Evolutionary conservation across 2,113 vertebrate genomes (phyloP), one percentile per base, ranked within the genome.

Genomic region (Rhinogobius similis): DNA sequence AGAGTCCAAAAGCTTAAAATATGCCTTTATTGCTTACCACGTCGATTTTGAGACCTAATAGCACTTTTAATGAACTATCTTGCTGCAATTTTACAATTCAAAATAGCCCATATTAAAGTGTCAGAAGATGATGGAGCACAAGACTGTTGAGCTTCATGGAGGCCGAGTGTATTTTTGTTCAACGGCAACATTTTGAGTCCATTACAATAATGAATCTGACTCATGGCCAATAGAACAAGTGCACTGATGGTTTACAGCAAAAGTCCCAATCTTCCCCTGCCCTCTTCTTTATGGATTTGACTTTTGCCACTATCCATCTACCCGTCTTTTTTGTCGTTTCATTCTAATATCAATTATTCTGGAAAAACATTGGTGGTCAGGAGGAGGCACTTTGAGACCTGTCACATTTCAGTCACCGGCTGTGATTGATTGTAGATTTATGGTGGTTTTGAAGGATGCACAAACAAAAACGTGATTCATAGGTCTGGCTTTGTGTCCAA

Each of bases 131-230:
- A 72, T 29, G 58, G 12, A 75, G 48, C 72, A 23, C 10, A 12
- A 43, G 65, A 62, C 36, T 39, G 18, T 10, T 36, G 32, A 36
- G 36, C 20, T 10, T 62, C 32, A 10, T 38, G n/a, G 14, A 27
- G 26, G 38, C 12, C 13, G 7, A 52, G 29, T 10, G 16, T 4
- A 27, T 56, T 65, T 72, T 67, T 26, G 27, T 46, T n/a, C 0
- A 63, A 50, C 8, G n/a, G n/a, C 7, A 68, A 69, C 20, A 53
- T 58, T 27, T 69, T 62, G 52, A 14, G 41, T 18, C 32, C 29
- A 67, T 73, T n/a, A 55, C 26, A 62, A n/a, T 69, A 65, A 86
- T 76, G 11, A 75, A 78, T 70, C 36, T 39, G 67, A 59, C 32
- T 62, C 53, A 39, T 20, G 73, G 71, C 65, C 70, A 75, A 62